These are phyloP conservation scores for Apeltes quadracus DNA, from an alignment of 2,113 vertebrate genomes.

Conservation along the genomic window DNA sequence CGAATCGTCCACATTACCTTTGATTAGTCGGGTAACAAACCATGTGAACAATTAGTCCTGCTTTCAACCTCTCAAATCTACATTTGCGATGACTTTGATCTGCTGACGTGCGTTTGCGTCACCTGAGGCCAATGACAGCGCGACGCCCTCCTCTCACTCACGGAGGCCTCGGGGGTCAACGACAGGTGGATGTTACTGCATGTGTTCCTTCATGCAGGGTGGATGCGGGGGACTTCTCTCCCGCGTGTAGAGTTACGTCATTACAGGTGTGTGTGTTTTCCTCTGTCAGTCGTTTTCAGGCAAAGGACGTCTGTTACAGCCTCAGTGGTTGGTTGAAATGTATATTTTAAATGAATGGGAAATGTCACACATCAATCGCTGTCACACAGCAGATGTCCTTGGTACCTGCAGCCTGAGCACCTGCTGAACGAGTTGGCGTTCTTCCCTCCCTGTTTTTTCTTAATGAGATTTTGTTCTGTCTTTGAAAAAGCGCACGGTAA, in stretches of 20 bases:
- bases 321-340: conserved; percentile 27
- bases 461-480: too few species aligned
- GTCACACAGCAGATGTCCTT: conserved; percentile 8
- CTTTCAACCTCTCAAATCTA: neutral
- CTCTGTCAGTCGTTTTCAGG: conserved; percentile 38
- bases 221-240: conserved; percentile 35
- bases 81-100: conserved; percentile 16
- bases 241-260: conserved; percentile 51
- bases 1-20: neutral
- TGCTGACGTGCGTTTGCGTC: conserved; percentile 15
- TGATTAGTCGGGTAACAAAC: too few species aligned
- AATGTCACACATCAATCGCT: conserved; percentile 17
- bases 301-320: conserved; percentile 1
- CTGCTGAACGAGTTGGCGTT: neutral
- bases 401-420: neutral
- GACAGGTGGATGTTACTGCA: conserved; percentile 54
- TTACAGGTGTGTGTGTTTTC: conserved; percentile 40
- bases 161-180: conserved; percentile 39
- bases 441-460: too few species aligned
- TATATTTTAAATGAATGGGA: conserved; percentile 19
- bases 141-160: conserved; percentile 34
- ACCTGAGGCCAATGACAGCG: conserved; percentile 25
- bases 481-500: too few species aligned
- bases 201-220: conserved; percentile 47
- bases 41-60: too few species aligned